Percentiles rank a stretch among this genome's conserved stretches.
These are phyloP conservation scores for Cephonodes hylas DNA, from an alignment of 2,888 invertebrate species.

Conservation along the genomic window DNA sequence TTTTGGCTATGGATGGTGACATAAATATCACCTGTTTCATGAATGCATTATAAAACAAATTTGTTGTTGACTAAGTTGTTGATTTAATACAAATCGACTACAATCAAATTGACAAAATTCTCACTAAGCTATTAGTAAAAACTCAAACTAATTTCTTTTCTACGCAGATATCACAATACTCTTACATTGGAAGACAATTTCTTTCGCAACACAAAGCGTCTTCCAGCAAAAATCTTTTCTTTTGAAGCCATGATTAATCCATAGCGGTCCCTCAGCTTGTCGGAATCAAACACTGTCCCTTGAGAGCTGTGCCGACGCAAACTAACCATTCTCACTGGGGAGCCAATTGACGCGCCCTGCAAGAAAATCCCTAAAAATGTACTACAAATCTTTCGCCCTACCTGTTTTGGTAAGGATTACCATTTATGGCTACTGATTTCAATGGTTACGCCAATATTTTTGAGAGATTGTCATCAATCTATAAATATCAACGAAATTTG, in stretches of 20 bases:
- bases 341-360: slow-evolving; percentile 4
- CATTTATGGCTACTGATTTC: background rate
- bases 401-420: background rate
- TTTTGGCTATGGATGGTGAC: too few relatives aligned
- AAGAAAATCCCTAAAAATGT: background rate
- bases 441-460: background rate
- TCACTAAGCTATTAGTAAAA: too few relatives aligned
- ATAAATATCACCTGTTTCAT: too few relatives aligned
- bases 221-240: background rate
- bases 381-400: background rate
- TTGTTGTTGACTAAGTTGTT: too few relatives aligned
- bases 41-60: too few relatives aligned
- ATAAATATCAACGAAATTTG: too few relatives aligned
- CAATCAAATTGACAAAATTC: too few relatives aligned
- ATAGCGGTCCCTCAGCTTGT: background rate
- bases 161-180: background rate
- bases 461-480: too few relatives aligned
- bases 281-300: background rate
- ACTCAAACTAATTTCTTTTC: background rate
- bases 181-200: background rate
- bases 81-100: too few relatives aligned
- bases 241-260: background rate
- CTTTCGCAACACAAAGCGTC: slow-evolving; percentile 11
- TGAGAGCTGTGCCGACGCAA: background rate
- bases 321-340: background rate